These are phyloP conservation scores for Suricata suricatta DNA, from an alignment of 2,113 vertebrate species.

Conservation along the genomic window DNA sequence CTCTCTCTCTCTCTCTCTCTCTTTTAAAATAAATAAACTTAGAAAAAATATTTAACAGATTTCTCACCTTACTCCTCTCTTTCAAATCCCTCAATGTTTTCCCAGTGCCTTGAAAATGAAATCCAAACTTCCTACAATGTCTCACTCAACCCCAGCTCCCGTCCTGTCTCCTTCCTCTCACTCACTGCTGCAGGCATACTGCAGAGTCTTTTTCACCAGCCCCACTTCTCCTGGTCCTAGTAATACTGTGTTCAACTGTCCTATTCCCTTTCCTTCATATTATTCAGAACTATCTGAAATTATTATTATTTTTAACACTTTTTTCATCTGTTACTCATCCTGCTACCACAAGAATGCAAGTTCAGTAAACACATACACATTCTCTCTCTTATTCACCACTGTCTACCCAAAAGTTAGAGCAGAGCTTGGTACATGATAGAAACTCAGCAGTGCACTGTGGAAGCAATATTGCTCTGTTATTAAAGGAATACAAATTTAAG, in stretches of 20 bases:
- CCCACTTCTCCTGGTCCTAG: neutral
- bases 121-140: neutral
- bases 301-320: neutral
- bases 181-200: neutral
- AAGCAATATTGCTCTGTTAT: neutral
- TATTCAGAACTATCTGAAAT: neutral
- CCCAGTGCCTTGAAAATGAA: neutral
- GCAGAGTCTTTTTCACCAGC: neutral
- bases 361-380: neutral
- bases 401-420: neutral
- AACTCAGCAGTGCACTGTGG: neutral
- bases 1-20: too few species aligned
- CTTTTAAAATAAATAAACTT: too few species aligned
- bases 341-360: neutral
- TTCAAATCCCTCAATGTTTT: neutral
- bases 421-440: neutral
- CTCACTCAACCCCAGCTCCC: neutral
- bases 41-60: neutral
- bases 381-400: neutral
- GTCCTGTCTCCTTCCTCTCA: neutral
- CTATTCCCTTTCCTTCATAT: neutral
- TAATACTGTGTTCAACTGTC: neutral
- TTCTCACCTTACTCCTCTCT: neutral
- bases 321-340: neutral
- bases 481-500: neutral